Base-by-base conservation (phyloP, 2,113 vertebrate genomes). In the Okapia johnstoni region DNA sequence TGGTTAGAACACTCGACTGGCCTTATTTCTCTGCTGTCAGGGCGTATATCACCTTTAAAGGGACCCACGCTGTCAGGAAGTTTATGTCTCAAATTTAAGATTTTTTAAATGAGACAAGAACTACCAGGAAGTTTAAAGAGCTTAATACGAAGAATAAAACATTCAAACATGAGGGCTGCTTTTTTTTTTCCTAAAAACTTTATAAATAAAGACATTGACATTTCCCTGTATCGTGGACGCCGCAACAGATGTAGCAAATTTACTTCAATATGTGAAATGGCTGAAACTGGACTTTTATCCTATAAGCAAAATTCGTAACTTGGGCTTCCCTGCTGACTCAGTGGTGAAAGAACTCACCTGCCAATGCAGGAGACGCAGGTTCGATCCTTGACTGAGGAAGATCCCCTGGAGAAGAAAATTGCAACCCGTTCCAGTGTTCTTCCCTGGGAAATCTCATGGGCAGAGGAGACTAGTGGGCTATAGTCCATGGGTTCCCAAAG, bases 81-180 rank as follows among this genome's bases (percentile, higher is more conserved):
- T 98, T 97, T 98, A 97, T 98, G 91, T 98, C 95, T 97, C 84
- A 98, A 94, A 97, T 98, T 98, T 97, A 98, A 97, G 93, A 48
- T 97, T 97, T 95, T 92, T 98, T 90, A 89, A 96, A 97, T 97
- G 97, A 97, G 98, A 97, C 91, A 94, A 96, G 91, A 98, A 93
- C 89, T 40, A 28, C 85, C 23, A 40, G 94, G 54, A 50, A 93
- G 80, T 93, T 97, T 96, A 96, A 91, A 77, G 73, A 95, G 90
- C 50, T 88, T 94, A 92, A 90, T 61, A 61, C 26, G 21, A 95
- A 95, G 96, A 96, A 96, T 90, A 97, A 96, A 95, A 89, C 80
- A 80, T 96, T 96, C 28, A 76, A 92, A 94, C 83, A 77, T 3
- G 54, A 94, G 10, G 40, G 5, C 14, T 46, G 36, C 4, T 58